Base-by-base conservation (phyloP, 2,888 invertebrate species). In the Pyrrhia umbra region DNA sequence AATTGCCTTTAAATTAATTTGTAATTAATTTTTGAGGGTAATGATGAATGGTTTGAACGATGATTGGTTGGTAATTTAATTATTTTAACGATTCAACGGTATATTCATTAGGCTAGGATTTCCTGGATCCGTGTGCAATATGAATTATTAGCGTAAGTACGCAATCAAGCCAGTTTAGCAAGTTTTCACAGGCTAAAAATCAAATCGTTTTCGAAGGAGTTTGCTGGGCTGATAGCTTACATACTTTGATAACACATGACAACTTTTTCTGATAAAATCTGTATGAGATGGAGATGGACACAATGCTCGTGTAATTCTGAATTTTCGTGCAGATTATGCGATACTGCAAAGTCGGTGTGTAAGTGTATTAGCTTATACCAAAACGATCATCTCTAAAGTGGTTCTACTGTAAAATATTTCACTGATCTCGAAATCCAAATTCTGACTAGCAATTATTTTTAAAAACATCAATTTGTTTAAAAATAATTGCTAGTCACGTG, bases 1-100 rank as follows among this genome's bases (percentile, higher is more conserved):
- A 67, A 68, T 73, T 55, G 34, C 27, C 47, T 68, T 47, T 23
- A 40, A 45, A 60, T 56, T 56, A 52, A 59, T 56, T 56, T 45
- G 8, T 20, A 37, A 55, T 50, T 54, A 40, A 0, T 20, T 40
- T 65, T 67, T 23, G 20, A 59, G 68, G 50, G 59, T 43, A 59
- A 70, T 73, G 46, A 25, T 40, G 42, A 45, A 30, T 46, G 10
- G 49, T 16, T 9, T 40, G 18, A 43, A 34, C 21, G 39, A 21
- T 56, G 43, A 9, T 47, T 56, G 15, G 23, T 39, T 18, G n/a
- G 21, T 42, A 43, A 69, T 49, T 37, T 18, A 40, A 55, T 70
- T 20, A 30, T 20, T 39, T 23, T 43, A 49, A 67, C 16, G 16
- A 20, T 49, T 27, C 13, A 15, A 40, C 16, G 20, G 37, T 39